Evolutionary conservation across 2,113 vertebrate species (phyloP).

Genomic region (Mirza zaza): DNA sequence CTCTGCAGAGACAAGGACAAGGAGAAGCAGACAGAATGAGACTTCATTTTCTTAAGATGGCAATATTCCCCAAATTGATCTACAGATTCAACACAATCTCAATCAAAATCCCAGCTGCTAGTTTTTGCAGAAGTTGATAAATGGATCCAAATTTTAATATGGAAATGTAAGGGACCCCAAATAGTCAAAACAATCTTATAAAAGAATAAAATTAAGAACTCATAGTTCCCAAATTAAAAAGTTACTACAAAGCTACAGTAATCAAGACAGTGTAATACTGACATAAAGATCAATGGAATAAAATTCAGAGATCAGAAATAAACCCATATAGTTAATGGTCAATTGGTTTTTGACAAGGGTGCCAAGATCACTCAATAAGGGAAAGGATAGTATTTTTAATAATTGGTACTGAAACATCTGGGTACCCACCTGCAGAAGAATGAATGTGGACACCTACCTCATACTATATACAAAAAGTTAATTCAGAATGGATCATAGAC

Average conservation of each 20-base stretch:
- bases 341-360: neutral
- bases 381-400: neutral
- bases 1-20: neutral
- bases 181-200: neutral
- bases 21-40: neutral
- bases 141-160: neutral
- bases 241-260: neutral
- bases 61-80: neutral
- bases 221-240: neutral
- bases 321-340: neutral
- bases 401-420: too few species aligned
- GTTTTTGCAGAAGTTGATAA: neutral
- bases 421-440: too few species aligned
- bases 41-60: neutral
- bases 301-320: neutral
- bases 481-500: too few species aligned
- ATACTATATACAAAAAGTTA: too few species aligned
- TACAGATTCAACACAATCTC: neutral
- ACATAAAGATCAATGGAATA: neutral
- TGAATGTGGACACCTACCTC: too few species aligned
- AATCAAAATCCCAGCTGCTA: neutral
- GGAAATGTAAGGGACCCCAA: neutral
- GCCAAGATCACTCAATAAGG: neutral
- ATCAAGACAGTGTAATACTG: neutral
- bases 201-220: neutral